Base-by-base conservation (phyloP, 1,140 invertebrate species). In the Drosophila willistoni region DNA sequence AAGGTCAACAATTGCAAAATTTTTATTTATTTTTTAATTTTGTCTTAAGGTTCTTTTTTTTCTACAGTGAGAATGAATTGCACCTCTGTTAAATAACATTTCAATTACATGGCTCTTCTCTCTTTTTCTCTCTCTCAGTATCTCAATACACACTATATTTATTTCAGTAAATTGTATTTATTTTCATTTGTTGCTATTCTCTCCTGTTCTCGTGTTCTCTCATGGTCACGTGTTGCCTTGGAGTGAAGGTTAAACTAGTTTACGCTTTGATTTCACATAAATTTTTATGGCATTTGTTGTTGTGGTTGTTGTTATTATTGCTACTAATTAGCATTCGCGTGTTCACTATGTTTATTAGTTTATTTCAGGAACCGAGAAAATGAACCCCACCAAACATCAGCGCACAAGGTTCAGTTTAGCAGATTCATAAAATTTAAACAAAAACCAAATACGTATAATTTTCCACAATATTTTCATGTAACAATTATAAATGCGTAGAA, bases 251-350 rank as follows among this genome's bases (percentile, higher is more conserved):
- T 76, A 68, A 72, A 79, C 80, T 69, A 74, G 83, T 87, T 87
- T 74, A 83, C 84, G 82, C 83, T 86, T 86, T 86, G 83, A 86
- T 87, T 86, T 87, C 79, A 71, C 70, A 77, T 83, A 80, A 83
- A 89, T 89, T 87, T 83, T 67, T 54, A 47, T 64, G 41, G 59
- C 59, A 36, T 61, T 61, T 13, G 44, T n/a, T 61, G 41, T 14
- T 39, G 33, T 12, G 7, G 19, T 44, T 22, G 22, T 61, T 13
- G 44, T 12, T 13, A 14, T 44, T 65, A 44, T 62, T 64, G 41
- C 22, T 41, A 39, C 34, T 34, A 54, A 63, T 63, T 25, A 57
- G 33, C 56, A 63, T 63, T 51, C 41, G 34, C 33, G 25, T 29
- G 25, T 14, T 47, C 29, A 34, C 5, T 33, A 25, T 63, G 61